Evolutionary conservation across 2,113 vertebrate genomes (phyloP), one percentile per base, ranked within the genome.

Genomic region (Triplophysa siluroides): DNA sequence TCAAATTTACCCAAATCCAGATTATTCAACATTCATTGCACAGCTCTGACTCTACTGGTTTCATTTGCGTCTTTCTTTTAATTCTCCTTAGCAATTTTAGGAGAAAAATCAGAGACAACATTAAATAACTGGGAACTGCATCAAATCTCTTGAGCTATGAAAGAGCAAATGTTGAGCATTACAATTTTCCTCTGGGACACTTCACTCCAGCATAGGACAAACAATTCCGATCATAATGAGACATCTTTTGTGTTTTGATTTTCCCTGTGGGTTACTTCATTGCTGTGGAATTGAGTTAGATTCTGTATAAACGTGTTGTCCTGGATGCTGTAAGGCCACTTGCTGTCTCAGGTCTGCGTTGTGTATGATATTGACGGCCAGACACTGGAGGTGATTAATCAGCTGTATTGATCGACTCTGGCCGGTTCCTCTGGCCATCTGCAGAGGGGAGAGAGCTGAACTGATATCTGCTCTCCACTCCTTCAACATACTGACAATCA

Each of bases 331-430:
- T 86, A 33, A 66, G 81, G 85, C 76, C 71, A 70, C 68, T 75
- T 84, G 87, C 87, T 89, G 90, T 92, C 92, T 89, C 89, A 87
- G 93, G 94, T 95, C 95, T 92, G 92, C 91, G 91, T 90, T 92
- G 92, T 92, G 90, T 95, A 93, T 94, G 93, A 94, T 97, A 96
- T 95, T 95, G 95, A 97, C 94, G 93, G 92, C 90, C 87, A 60
- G 66, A 65, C 92, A 93, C 93, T 93, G 93, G 95, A 21, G 94
- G 94, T 93, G 94, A 96, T 97, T 97, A 97, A 98, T 98, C 93
- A 88, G 95, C 92, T 72, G 73, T 93, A 98, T 98, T 93, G 97
- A 98, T 95, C 94, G 83, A 87, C 92, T 93, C 92, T 92, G 91
- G 87, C 79, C 87, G 69, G 85, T 77, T 90, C 87, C 85, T 83